Conservation (phyloP, 2,113 vertebrate genomes). For the Salvelinus fontinalis region DNA sequence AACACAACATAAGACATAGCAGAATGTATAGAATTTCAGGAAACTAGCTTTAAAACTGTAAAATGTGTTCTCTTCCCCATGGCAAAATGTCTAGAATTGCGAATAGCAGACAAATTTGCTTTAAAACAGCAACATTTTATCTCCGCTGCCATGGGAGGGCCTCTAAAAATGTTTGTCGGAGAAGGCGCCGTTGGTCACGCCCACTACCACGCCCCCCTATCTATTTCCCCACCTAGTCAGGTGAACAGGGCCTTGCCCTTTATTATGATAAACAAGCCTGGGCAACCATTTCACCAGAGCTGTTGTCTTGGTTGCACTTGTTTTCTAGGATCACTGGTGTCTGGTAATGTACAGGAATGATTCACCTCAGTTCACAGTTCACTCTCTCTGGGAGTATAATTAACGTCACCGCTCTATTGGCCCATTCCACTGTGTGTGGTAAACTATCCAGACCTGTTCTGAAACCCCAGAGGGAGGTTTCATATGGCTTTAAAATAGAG, state of each 20-base stretch:
- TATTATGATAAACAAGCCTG: neutral
- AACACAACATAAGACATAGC: no score
- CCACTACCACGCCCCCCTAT: neutral
- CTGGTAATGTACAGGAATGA: neutral
- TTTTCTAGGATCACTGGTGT: neutral
- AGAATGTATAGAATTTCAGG: no score
- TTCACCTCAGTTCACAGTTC: neutral
- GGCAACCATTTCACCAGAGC: slow-evolving; percentile 1
- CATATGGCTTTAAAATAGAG: neutral
- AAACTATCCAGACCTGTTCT: slow-evolving; percentile 6
- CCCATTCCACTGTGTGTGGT: neutral
- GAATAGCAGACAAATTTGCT: no score
- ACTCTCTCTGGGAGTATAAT: slow-evolving; percentile 34
- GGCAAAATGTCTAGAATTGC: no score
- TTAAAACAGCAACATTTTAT: no score
- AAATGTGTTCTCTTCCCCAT: no score
- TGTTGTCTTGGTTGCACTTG: neutral
- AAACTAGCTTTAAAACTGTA: no score
- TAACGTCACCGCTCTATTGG: slow-evolving; percentile 17
- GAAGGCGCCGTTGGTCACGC: no score
- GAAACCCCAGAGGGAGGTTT: slow-evolving; percentile 10
- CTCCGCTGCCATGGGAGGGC: no score
- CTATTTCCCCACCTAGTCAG: neutral
- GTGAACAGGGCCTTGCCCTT: neutral
- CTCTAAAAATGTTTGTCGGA: neutral